phyloP scores from a whole-genome alignment of 1,140 invertebrate genomes.

The Meloidogyne hapla region DNA sequence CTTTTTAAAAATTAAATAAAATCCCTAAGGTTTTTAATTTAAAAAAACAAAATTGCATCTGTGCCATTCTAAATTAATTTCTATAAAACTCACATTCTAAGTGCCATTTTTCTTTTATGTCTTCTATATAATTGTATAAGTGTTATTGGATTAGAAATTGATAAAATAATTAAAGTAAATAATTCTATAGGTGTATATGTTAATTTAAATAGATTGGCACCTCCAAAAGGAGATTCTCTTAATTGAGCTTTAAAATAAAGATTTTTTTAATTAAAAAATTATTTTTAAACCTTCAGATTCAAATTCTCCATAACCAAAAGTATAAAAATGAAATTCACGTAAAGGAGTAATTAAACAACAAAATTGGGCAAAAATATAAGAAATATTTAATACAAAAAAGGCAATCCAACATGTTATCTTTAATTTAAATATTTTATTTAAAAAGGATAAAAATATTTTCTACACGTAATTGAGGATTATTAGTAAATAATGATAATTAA shows the following conservation, averaged over 20 bases:
- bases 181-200: conserved; percentile 60
- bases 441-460: too few relatives aligned
- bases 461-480: too few relatives aligned
- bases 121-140: conserved; percentile 58
- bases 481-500: too few relatives aligned
- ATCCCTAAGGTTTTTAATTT: neutral
- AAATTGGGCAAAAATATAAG: conserved; percentile 54
- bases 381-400: conserved; percentile 50
- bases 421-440: neutral
- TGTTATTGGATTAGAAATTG: conserved; percentile 62
- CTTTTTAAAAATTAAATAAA: neutral
- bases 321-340: conserved; percentile 54
- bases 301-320: conserved; percentile 61
- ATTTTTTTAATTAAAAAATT: neutral
- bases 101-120: conserved; percentile 62
- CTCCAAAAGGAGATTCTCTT: conserved; percentile 1
- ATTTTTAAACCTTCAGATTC: conserved; percentile 44
- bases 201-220: conserved; percentile 53
- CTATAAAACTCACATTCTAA: conserved; percentile 60
- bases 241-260: conserved; percentile 18
- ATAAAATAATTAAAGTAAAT: conserved; percentile 54
- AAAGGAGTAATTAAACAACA: conserved; percentile 60
- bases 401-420: conserved; percentile 55
- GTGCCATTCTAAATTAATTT: neutral
- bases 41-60: neutral